Percentiles rank a stretch among this genome's conserved stretches.
Conservation (phyloP, 2,888 invertebrate species). For the Automeris io region DNA sequence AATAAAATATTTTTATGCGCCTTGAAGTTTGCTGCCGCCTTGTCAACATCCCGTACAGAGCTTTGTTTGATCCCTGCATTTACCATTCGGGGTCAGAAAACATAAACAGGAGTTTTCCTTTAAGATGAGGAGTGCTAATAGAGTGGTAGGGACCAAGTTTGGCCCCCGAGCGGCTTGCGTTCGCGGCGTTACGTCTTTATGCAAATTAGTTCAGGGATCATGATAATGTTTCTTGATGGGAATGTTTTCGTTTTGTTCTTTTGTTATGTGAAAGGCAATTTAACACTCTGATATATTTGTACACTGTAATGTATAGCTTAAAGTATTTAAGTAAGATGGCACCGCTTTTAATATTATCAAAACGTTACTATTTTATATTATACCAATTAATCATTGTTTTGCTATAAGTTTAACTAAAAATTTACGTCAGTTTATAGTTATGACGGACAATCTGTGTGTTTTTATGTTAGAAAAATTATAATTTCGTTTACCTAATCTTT, state of each 20-base stretch:
- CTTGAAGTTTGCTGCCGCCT: conserved; percentile 1
- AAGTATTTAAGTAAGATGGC: too few relatives aligned
- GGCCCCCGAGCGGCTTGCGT: conserved; percentile 17
- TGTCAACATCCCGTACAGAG: conserved; percentile 2
- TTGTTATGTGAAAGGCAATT: not conserved
- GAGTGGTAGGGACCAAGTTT: conserved; percentile 22
- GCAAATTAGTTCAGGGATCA: conserved; percentile 33
- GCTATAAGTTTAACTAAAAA: too few relatives aligned
- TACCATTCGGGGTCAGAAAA: conserved; percentile 8
- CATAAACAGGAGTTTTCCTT: conserved; percentile 17
- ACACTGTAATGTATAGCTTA: not conserved
- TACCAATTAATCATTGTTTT: not conserved
- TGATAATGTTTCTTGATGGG: conserved; percentile 30
- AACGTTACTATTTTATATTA: not conserved
- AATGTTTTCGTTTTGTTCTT: conserved; percentile 25
- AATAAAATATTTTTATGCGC: not conserved
- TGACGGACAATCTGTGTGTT: too few relatives aligned
- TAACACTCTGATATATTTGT: not conserved
- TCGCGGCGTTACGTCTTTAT: conserved; percentile 26
- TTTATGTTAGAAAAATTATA: too few relatives aligned
- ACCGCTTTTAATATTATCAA: too few relatives aligned
- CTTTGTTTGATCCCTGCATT: conserved; percentile 5
- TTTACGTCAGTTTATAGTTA: too few relatives aligned
- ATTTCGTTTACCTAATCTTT: too few relatives aligned
- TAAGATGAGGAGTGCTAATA: conserved; percentile 28